Evolutionary conservation across 2,888 invertebrate species (phyloP), one percentile per base, ranked within the genome.

Genomic region (Rhogogaster chlorosoma): DNA sequence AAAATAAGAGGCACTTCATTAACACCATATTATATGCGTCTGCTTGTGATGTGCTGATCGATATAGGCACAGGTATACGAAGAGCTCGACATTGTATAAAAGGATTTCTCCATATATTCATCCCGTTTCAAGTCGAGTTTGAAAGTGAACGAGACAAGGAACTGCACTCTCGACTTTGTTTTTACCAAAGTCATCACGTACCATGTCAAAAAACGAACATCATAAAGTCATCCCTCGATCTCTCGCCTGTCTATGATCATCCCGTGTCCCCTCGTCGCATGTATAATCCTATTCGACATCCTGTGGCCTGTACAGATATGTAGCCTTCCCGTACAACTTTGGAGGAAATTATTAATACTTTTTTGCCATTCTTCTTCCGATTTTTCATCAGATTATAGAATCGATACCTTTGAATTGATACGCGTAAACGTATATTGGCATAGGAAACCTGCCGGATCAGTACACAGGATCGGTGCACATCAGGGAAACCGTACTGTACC

Each of bases 81-180:
- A 38, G 10, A 32, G 38, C 9, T 71, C n/a, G n/a, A 29, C 38
- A 38, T n/a, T 18, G 70, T 32, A 10, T 38, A 71, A 71, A 71
- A 61, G 61, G 2, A 53, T 53, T 10, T 32, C 32, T 87, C 88
- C 45, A 12, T 87, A 85, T 89, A 89, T 89, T 89, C 89, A 90
- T 91, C 89, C 86, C 89, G 90, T 89, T 88, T 86, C 86, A 86
- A 87, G 84, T 78, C 86, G 86, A 87, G 84, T 77, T 86, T 90
- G 88, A 89, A 89, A 88, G 88, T 88, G 87, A 86, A 73, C 32
- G 32, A 32, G 36, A 91, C 89, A 89, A 89, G 89, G 90, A 90
- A 87, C 89, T 88, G 88, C 89, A 88, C 90, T 90, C 88, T 88
- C 89, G 89, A 90, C 89, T 90, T 91, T 90, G 90, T 91, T 91